A percentile compares a stretch with the other conserved stretches of the same genome.
Evolutionary conservation across 1,140 invertebrate genomes (phyloP).

Genomic region (Lysiphlebus fabarum): DNA sequence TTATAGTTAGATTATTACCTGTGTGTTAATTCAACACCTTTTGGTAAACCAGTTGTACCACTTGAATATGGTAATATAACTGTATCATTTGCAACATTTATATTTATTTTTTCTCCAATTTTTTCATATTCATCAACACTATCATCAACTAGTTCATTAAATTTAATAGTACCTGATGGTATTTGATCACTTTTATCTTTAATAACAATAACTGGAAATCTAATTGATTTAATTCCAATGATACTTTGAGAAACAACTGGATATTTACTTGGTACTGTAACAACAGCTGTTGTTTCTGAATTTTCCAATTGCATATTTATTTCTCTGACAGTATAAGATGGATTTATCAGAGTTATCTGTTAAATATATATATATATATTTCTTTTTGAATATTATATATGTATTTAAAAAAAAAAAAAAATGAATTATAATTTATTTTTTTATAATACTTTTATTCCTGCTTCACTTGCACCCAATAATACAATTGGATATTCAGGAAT

Average conservation of each 20-base stretch:
- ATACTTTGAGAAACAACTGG: conserved; percentile 46
- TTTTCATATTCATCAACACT: conserved; percentile 31
- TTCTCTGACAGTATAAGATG: conserved; percentile 58
- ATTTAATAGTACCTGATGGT: conserved; percentile 58
- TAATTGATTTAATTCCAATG: conserved; percentile 45
- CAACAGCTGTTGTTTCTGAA: conserved; percentile 62
- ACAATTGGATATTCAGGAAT: conserved; percentile 68
- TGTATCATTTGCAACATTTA: conserved; percentile 49
- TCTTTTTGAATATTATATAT: neutral
- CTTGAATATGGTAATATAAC: conserved; percentile 69
- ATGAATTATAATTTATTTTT: neutral
- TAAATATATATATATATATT: too few species aligned
- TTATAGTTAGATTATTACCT: conserved; percentile 17
- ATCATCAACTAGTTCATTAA: conserved; percentile 34
- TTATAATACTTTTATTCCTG: conserved; percentile 60
- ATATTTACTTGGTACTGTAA: conserved; percentile 59
- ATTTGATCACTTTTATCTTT: conserved; percentile 50
- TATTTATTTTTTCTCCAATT: conserved; percentile 46
- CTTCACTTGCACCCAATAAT: conserved; percentile 62
- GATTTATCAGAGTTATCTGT: conserved; percentile 30
- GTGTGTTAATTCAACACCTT: conserved; percentile 81
- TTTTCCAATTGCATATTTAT: conserved; percentile 65
- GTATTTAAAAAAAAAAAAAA: neutral
- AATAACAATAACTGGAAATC: conserved; percentile 57
- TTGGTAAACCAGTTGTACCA: conserved; percentile 87